Conservation (phyloP, 2,797 vertebrate genomes). For the Cuniculus paca region DNA sequence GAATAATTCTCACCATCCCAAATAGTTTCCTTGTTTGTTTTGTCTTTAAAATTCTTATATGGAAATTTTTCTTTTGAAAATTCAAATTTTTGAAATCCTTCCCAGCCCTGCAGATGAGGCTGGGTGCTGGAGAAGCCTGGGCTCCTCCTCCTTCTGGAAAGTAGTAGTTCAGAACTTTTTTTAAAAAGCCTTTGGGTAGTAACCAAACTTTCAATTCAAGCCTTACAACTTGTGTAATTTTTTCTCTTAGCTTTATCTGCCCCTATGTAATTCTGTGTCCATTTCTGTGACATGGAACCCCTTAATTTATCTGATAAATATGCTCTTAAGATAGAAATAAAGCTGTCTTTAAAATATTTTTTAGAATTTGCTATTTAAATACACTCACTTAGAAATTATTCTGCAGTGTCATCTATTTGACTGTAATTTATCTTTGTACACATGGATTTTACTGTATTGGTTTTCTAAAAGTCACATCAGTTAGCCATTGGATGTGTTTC, state of each 20-base stretch:
- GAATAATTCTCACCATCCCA: background rate
- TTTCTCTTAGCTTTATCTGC: background rate
- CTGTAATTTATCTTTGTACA: conserved; percentile 46
- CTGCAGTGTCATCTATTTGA: conserved; percentile 62
- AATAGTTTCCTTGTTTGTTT: conserved; percentile 22
- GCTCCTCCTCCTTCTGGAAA: background rate
- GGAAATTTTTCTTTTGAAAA: conserved; percentile 39
- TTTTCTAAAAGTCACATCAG: conserved; percentile 56
- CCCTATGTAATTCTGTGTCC: background rate
- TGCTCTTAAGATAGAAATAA: conserved; percentile 35
- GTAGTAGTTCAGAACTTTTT: conserved; percentile 44
- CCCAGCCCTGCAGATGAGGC: background rate
- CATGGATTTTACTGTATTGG: conserved; percentile 65
- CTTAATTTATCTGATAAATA: conserved; percentile 1
- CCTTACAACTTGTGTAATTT: background rate
- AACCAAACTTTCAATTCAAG: conserved; percentile 52
- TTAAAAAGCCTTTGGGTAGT: background rate
- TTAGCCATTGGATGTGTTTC: conserved; percentile 50
- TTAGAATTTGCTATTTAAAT: conserved; percentile 64
- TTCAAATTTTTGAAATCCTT: no score
- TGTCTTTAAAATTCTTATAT: background rate
- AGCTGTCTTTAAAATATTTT: background rate
- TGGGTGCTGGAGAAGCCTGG: background rate
- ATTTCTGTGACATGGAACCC: background rate
- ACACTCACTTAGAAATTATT: conserved; percentile 18